Conservation (phyloP, 1,140 invertebrate species). For the Cyrtorhinus lividipennis region DNA sequence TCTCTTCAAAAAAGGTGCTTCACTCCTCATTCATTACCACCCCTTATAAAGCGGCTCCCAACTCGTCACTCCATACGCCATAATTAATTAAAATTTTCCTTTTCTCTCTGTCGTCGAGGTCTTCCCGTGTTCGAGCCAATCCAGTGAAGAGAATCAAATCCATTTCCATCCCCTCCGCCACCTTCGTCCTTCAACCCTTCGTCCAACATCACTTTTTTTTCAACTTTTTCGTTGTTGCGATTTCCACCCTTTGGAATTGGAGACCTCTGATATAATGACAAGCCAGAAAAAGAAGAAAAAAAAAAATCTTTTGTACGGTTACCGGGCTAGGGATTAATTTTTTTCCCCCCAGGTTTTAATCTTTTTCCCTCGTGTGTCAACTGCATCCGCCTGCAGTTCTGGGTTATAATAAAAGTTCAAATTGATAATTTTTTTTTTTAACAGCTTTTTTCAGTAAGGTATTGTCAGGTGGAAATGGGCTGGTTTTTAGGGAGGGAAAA, state of each 20-base stretch:
- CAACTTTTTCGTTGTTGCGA: too few relatives aligned
- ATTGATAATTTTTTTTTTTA: neutral
- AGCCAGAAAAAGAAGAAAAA: neutral
- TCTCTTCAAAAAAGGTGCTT: too few relatives aligned
- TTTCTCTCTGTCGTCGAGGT: neutral
- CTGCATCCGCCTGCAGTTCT: neutral
- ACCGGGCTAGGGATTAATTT: neutral
- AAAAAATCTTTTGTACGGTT: neutral
- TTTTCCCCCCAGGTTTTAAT: neutral
- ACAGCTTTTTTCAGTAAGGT: too few relatives aligned
- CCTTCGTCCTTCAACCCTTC: neutral
- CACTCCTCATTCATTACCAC: neutral
- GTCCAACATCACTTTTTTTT: neutral
- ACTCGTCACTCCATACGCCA: neutral
- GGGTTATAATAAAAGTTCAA: neutral
- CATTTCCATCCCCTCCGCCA: neutral
- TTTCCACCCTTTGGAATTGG: neutral
- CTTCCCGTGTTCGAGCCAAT: neutral
- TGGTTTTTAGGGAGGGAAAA: neutral
- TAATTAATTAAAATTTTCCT: neutral
- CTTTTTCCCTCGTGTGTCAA: neutral
- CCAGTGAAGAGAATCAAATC: neutral
- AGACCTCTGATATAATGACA: neutral
- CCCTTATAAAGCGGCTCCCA: neutral
- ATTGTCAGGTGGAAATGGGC: neutral